Evolutionary conservation across 1,140 invertebrate genomes (phyloP).

Genomic region (Cydia amplana): DNA sequence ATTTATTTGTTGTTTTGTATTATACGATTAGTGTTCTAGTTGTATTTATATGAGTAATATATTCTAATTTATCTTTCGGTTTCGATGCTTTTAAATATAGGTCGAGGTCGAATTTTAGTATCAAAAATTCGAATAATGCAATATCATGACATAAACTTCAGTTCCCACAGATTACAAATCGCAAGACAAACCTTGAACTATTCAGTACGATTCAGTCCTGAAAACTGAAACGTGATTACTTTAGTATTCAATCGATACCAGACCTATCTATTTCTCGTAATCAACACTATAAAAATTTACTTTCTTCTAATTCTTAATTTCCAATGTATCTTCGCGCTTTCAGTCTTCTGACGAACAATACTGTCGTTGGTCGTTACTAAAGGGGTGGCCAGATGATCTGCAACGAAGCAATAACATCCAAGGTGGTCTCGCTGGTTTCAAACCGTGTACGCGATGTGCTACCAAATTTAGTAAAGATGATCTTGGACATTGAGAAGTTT

Average conservation of each 20-base stretch:
- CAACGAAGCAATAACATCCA: no score
- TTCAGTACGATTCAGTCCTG: no score
- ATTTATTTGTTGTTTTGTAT: conserved; percentile 78
- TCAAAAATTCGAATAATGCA: background rate
- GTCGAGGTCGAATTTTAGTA: background rate
- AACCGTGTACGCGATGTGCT: no score
- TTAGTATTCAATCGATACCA: background rate
- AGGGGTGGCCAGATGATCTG: no score
- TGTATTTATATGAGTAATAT: conserved; percentile 70
- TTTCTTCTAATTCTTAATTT: conserved; percentile 35
- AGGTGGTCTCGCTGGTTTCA: no score
- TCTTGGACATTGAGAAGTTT: no score
- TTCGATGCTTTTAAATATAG: conserved; percentile 38
- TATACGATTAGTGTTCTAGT: conserved; percentile 67
- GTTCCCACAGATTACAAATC: background rate
- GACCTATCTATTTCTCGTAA: conserved; percentile 34
- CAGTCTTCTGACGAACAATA: no score
- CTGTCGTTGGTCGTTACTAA: no score
- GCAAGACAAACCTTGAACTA: no score
- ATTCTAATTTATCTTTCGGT: conserved; percentile 62
- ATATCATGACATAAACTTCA: background rate
- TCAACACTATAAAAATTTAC: conserved; percentile 61
- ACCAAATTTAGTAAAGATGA: no score
- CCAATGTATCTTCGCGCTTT: conserved; percentile 34
- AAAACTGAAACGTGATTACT: background rate